Evolutionary conservation across 2,113 vertebrate genomes (phyloP).

Genomic region (Megaleporinus macrocephalus): DNA sequence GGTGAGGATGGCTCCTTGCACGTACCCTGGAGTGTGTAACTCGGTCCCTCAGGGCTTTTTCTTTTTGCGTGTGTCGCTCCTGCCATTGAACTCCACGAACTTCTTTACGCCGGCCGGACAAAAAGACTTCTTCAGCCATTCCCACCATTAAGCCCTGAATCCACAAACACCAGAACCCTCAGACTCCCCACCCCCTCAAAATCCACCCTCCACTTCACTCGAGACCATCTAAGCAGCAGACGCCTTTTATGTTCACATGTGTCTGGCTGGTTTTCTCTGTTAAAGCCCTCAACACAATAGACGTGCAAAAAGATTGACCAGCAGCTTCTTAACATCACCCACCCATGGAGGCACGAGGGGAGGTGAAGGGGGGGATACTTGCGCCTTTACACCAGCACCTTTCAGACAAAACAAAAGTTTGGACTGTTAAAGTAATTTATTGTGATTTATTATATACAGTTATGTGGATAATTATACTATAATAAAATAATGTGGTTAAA

Average conservation of each 20-base stretch:
- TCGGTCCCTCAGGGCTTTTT: slow-evolving; percentile 66
- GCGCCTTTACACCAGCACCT: slow-evolving; percentile 62
- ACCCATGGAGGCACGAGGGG: slow-evolving; percentile 63
- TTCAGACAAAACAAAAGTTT: too few relatives aligned
- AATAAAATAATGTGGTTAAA: too few relatives aligned
- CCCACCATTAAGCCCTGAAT: slow-evolving; percentile 69
- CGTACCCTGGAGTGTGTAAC: slow-evolving; percentile 74
- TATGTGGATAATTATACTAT: too few relatives aligned
- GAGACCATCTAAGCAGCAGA: slow-evolving; percentile 62
- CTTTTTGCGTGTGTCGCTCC: slow-evolving; percentile 55
- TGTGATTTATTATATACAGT: too few relatives aligned
- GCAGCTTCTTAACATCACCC: slow-evolving; percentile 61
- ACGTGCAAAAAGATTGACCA: slow-evolving; percentile 69
- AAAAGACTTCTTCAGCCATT: slow-evolving; percentile 67
- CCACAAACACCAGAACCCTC: slow-evolving; percentile 49
- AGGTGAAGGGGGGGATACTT: slow-evolving; percentile 64
- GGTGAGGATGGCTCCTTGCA: slow-evolving; percentile 59
- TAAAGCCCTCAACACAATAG: slow-evolving; percentile 63
- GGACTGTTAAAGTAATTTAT: background rate
- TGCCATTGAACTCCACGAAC: slow-evolving; percentile 40
- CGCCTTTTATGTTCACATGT: slow-evolving; percentile 72
- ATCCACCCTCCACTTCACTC: background rate
- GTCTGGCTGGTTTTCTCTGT: slow-evolving; percentile 64
- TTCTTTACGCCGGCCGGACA: slow-evolving; percentile 70
- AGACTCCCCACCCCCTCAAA: slow-evolving; percentile 17